These are phyloP conservation scores for Hyphantria cunea DNA, from an alignment of 1,140 invertebrate species.

Conservation along the genomic window DNA sequence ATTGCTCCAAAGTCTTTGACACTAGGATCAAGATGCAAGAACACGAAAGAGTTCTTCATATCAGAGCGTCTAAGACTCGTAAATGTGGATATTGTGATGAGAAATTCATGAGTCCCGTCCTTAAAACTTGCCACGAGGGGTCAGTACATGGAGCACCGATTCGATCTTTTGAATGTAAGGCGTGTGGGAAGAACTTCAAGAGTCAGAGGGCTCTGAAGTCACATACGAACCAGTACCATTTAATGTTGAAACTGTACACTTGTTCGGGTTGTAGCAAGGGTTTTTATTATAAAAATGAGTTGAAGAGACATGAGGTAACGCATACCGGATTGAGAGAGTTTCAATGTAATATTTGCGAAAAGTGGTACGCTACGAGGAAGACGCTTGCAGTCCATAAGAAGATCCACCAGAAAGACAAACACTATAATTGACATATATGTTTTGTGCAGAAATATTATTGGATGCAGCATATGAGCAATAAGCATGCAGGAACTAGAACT, in stretches of 20 bases:
- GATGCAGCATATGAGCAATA: background rate
- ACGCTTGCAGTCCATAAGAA: constrained; percentile 12
- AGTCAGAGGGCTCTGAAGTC: constrained; percentile 35
- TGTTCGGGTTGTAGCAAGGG: constrained; percentile 12
- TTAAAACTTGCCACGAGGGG: constrained; percentile 38
- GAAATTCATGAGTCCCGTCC: constrained; percentile 36
- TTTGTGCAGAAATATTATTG: constrained; percentile 3
- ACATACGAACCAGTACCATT: constrained; percentile 16
- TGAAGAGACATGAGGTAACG: constrained; percentile 19
- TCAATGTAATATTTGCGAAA: constrained; percentile 20
- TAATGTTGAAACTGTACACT: constrained; percentile 5
- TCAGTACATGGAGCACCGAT: constrained; percentile 39
- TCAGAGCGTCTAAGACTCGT: constrained; percentile 26
- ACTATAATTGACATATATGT: constrained; percentile 5
- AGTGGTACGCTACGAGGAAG: constrained; percentile 4
- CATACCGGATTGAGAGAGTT: constrained; percentile 27
- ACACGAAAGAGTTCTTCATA: constrained; percentile 36
- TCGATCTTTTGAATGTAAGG: constrained; percentile 36
- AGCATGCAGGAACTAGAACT: background rate
- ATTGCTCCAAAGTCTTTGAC: constrained; percentile 18
- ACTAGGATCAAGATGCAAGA: constrained; percentile 14
- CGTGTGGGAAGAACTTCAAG: constrained; percentile 36
- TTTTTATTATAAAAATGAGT: constrained; percentile 17
- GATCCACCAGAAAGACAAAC: constrained; percentile 1
- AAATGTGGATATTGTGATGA: constrained; percentile 51